Percentiles rank a stretch among this genome's conserved stretches.
phyloP scores from a whole-genome alignment of 2,113 vertebrate genomes.

The Corythoichthys intestinalis region DNA sequence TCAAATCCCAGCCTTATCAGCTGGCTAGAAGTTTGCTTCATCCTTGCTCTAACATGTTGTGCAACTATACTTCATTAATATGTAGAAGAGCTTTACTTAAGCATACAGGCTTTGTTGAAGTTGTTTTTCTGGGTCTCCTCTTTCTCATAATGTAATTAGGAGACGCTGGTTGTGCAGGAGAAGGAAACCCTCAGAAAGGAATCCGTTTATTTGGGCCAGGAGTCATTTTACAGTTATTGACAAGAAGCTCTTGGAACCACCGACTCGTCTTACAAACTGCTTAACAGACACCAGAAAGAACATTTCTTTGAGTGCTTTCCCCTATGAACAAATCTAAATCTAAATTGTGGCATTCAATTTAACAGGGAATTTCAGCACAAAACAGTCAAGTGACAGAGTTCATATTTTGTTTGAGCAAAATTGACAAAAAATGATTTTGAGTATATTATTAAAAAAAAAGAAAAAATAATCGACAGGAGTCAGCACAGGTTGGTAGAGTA shows the following conservation, averaged over 20 bases:
- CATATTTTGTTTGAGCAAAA: neutral
- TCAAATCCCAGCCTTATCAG: slow-evolving; percentile 14
- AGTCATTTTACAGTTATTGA: slow-evolving; percentile 46
- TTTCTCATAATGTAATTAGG: slow-evolving; percentile 48
- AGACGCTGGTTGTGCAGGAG: slow-evolving; percentile 17
- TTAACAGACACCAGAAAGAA: neutral
- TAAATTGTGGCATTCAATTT: neutral
- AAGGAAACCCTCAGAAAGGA: slow-evolving; percentile 38
- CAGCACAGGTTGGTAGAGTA: too few species aligned
- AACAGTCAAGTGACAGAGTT: neutral
- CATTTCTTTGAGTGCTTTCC: neutral
- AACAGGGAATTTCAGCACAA: neutral
- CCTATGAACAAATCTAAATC: neutral
- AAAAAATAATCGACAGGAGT: too few species aligned
- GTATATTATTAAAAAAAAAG: too few species aligned
- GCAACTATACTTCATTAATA: slow-evolving; percentile 16
- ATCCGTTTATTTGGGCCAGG: slow-evolving; percentile 48
- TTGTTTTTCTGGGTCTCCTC: slow-evolving; percentile 27
- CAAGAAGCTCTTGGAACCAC: neutral
- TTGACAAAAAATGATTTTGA: too few species aligned
- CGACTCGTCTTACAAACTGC: slow-evolving; percentile 17
- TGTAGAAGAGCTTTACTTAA: slow-evolving; percentile 19
- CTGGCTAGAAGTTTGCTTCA: neutral
- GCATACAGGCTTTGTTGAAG: slow-evolving; percentile 26
- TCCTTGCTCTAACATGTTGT: slow-evolving; percentile 2